Conservation (phyloP, 64 coral and sea anemone species). For the Stichodactyla helianthus region DNA sequence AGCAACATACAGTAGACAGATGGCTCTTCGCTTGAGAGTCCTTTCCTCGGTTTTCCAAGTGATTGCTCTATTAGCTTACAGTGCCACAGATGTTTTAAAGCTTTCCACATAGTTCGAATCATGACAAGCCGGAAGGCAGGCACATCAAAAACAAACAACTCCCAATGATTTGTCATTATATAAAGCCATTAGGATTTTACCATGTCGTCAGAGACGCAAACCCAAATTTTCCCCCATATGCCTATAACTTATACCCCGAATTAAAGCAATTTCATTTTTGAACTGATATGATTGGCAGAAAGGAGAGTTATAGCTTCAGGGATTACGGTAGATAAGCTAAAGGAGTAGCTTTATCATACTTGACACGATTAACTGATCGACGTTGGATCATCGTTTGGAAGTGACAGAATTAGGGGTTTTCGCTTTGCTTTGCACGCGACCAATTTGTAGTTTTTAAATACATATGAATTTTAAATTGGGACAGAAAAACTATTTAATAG, state of each 20-base stretch:
- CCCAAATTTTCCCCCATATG: neutral
- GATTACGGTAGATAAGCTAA: neutral
- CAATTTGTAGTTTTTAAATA: neutral
- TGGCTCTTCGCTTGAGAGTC: neutral
- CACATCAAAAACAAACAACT: neutral
- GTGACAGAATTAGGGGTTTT: neutral
- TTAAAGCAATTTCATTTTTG: neutral
- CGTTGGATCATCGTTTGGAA: neutral
- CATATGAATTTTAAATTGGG: neutral
- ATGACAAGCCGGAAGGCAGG: neutral
- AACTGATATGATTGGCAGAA: neutral
- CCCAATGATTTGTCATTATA: neutral
- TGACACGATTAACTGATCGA: neutral
- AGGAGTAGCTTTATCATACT: neutral
- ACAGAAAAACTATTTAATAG: neutral
- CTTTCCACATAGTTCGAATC: neutral
- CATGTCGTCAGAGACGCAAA: neutral
- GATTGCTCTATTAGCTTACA: neutral
- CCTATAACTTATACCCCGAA: too few relatives aligned
- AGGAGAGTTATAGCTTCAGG: neutral
- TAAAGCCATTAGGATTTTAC: neutral
- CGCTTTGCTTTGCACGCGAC: conserved; percentile 19
- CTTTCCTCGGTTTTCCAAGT: neutral
- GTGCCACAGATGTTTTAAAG: conserved; percentile 11
- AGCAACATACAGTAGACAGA: neutral